Base-by-base conservation (phyloP, 2,888 invertebrate species). In the Drosophila prostipennis region DNA sequence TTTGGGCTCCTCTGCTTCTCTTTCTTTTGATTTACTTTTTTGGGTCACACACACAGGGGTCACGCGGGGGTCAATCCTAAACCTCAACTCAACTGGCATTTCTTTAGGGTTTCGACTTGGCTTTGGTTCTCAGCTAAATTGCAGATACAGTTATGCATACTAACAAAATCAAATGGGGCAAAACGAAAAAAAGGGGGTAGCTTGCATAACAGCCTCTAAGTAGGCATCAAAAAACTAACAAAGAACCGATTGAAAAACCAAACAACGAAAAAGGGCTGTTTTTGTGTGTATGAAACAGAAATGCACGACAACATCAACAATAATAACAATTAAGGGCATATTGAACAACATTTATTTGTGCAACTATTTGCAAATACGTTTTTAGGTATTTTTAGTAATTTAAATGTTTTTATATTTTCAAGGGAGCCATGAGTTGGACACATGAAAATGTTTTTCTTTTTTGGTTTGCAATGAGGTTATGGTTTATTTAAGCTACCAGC, bases 141-240 rank as follows among this genome's bases (percentile, higher is more conserved):
- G 77, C 55, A 54, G 55, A 51, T 61, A 69, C 67, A 65, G 58
- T 65, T 45, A 53, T 49, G 48, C 36, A 58, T 53, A 52, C 51
- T 49, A 71, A 71, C 69, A 32, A 63, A 71, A 29, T 56, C 32
- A 70, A 63, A 26, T 11, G 13, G 39, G 48, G 29, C 59, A 65
- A 68, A 60, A 60, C 37, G 29, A 7, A 63, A 72, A 63, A 77
- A 71, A 69, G 19, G 60, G 34, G 34, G 34, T 67, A 61, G 79
- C 81, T 82, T 80, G 83, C 81, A 83, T 43, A 76, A 78, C 54
- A 59, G 84, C 83, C 83, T 75, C 83, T 83, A 83, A 74, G 74
- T 72, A 86, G 83, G 86, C 83, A 42, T 64, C 56, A 68, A 77
- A 77, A 69, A 83, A 77, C 59, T 39, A 81, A 77, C 57, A 59